Percentiles rank a stretch among this genome's conserved stretches.
phyloP scores from a whole-genome alignment of 2,113 vertebrate genomes.

The Butorides virescens region DNA sequence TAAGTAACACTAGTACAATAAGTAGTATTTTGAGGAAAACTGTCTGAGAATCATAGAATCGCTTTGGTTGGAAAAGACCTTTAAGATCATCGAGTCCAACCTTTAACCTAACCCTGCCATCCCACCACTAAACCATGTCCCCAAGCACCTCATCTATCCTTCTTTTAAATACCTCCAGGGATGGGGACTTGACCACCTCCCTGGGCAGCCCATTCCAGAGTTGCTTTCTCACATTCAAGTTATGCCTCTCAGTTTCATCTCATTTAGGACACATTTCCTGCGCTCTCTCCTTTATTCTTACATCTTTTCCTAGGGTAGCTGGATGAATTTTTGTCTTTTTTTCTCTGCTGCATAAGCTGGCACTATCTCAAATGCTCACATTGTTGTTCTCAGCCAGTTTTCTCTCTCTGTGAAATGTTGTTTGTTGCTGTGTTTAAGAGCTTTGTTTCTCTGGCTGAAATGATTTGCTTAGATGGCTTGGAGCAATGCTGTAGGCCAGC shows the following conservation, averaged over 20 bases:
- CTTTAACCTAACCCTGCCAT: too few relatives aligned
- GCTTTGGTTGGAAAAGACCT: too few relatives aligned
- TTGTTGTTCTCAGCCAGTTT: not conserved
- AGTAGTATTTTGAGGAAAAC: not conserved
- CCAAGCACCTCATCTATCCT: too few relatives aligned
- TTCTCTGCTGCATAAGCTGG: not conserved
- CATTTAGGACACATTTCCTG: not conserved
- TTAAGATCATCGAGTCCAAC: too few relatives aligned
- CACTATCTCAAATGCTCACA: not conserved
- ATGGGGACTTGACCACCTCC: too few relatives aligned
- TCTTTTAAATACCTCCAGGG: too few relatives aligned
- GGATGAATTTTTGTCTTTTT: not conserved
- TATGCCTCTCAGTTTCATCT: not conserved
- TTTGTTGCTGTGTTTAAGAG: not conserved
- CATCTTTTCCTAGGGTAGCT: not conserved
- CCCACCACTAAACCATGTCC: too few relatives aligned
- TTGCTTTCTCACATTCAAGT: not conserved
- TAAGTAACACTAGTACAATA: not conserved
- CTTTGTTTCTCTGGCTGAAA: constrained; percentile 17
- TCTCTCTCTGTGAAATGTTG: not conserved
- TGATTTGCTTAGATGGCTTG: not conserved
- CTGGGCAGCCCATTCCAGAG: too few relatives aligned
- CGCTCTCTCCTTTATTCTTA: not conserved
- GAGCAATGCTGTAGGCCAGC: not conserved
- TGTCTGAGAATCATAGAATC: too few relatives aligned